Evolutionary conservation across 2,888 invertebrate species (phyloP), one percentile per base, ranked within the genome.

Genomic region (Melipona beecheii): DNA sequence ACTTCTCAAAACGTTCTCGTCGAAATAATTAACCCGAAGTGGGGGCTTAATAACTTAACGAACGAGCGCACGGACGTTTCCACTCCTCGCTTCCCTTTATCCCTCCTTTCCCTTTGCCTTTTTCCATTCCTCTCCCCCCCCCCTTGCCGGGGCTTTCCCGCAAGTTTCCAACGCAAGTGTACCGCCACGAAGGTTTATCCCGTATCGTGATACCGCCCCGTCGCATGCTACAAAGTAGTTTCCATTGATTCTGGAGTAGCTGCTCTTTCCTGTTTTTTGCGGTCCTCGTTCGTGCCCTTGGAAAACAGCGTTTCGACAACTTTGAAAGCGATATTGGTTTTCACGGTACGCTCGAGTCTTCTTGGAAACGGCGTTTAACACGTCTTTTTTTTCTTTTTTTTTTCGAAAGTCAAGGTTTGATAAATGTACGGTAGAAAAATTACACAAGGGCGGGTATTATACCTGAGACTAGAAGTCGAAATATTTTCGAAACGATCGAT

Each of bases 11-110:
- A 54, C 49, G n/a, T 31, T 52, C 49, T 56, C 62, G 15, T n/a
- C 50, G 24, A 81, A 79, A 79, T 73, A 77, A 81, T 78, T 81
- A 70, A 24, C 66, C 52, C 72, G 49, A 58, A 62, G 31, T 9
- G 31, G 36, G 6, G 19, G 24, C 1, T 65, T 27, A 31, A 79
- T 62, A 72, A 78, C 54, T 50, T 70, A 70, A 74, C 60, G 27
- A 78, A 17, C 52, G 4, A 27, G 56, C n/a, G 17, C 64, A 43
- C 60, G n/a, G 19, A 70, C 31, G 17, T 4, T 70, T 31, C 24
- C 19, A 9, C 19, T 31, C 24, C 13, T 43, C 13, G 4, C n/a
- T 65, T 24, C 24, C 43, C 24, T 24, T 43, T 43, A 17, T 66
- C 15, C 24, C 24, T n/a, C 15, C 2, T 9, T 31, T 31, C 21